Percentiles rank a stretch among this genome's conserved stretches.
Evolutionary conservation across 1,140 invertebrate species (phyloP).

Genomic region (Calycopis cecrops): DNA sequence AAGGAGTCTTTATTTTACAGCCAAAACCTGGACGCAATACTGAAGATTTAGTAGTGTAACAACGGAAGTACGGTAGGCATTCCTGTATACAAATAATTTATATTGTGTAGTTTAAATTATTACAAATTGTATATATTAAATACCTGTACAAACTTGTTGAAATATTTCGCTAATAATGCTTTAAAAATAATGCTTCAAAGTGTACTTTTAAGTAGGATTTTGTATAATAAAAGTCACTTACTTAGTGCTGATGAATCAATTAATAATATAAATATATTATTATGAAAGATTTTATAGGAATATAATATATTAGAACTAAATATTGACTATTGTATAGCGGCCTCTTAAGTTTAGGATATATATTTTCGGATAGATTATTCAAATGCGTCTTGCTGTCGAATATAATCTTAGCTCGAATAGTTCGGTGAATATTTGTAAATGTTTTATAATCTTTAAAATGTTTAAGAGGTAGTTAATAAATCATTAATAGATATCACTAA

Average conservation of each 20-base stretch:
- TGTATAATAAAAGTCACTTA: conserved; percentile 23
- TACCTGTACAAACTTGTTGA: conserved; percentile 58
- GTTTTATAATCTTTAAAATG: conserved; percentile 37
- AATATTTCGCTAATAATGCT: conserved; percentile 43
- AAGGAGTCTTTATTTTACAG: conserved; percentile 56
- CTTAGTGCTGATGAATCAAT: conserved; percentile 18
- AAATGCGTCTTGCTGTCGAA: conserved; percentile 31
- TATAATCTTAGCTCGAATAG: conserved; percentile 13
- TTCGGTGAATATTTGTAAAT: conserved; percentile 16
- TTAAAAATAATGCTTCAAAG: conserved; percentile 33
- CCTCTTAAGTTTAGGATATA: conserved; percentile 43
- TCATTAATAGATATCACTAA: conserved; percentile 4
- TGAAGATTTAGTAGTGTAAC: conserved; percentile 42
- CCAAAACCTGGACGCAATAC: conserved; percentile 83
- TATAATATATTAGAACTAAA: conserved; percentile 20
- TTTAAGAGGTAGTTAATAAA: conserved; percentile 14
- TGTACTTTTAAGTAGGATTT: conserved; percentile 39
- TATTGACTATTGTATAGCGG: conserved; percentile 24
- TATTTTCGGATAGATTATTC: conserved; percentile 68
- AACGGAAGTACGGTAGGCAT: conserved; percentile 42
- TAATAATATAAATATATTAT: conserved; percentile 6
- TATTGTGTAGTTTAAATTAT: conserved; percentile 18
- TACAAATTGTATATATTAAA: conserved; percentile 41
- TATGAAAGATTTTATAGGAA: conserved; percentile 13
- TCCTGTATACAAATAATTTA: conserved; percentile 30